Evolutionary conservation across 2,888 invertebrate genomes (phyloP).

Genomic region (Osmoderma eremita): DNA sequence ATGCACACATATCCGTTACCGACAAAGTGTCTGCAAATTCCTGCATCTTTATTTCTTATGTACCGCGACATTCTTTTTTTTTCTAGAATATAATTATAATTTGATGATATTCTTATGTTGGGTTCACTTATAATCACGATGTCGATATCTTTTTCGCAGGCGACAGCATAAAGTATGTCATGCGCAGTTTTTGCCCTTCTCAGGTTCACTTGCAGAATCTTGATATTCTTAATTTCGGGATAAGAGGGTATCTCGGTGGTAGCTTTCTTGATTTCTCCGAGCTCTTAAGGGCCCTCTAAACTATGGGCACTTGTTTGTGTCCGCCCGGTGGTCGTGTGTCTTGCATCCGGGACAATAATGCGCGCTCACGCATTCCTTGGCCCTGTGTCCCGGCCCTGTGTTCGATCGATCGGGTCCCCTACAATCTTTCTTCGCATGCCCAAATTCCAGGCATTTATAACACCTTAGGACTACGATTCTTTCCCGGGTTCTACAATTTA

Average conservation of each 20-base stretch:
- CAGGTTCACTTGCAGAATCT: not conserved
- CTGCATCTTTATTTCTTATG: not conserved
- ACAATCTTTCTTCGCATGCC: too few species aligned
- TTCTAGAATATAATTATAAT: not conserved
- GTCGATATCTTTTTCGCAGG: not conserved
- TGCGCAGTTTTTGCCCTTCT: not conserved
- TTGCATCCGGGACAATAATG: too few species aligned
- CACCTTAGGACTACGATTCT: conserved; percentile 84
- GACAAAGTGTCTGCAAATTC: not conserved
- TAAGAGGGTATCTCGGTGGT: too few species aligned
- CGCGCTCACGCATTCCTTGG: too few species aligned
- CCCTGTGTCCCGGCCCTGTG: too few species aligned
- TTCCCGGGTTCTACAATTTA: conserved; percentile 75
- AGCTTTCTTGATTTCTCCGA: too few species aligned
- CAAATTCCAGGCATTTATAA: conserved; percentile 67
- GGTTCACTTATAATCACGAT: conserved; percentile 5
- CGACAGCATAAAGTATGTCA: not conserved
- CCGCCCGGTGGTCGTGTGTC: too few species aligned
- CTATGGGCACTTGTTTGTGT: too few species aligned
- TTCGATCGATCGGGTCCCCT: too few species aligned
- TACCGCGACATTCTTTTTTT: too few species aligned
- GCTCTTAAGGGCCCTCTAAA: too few species aligned
- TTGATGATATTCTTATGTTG: not conserved
- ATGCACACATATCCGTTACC: not conserved
- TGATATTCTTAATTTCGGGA: not conserved